Evolutionary conservation across 2,888 invertebrate species (phyloP), one percentile per base, ranked within the genome.

Genomic region (Bembecia ichneumoniformis): DNA sequence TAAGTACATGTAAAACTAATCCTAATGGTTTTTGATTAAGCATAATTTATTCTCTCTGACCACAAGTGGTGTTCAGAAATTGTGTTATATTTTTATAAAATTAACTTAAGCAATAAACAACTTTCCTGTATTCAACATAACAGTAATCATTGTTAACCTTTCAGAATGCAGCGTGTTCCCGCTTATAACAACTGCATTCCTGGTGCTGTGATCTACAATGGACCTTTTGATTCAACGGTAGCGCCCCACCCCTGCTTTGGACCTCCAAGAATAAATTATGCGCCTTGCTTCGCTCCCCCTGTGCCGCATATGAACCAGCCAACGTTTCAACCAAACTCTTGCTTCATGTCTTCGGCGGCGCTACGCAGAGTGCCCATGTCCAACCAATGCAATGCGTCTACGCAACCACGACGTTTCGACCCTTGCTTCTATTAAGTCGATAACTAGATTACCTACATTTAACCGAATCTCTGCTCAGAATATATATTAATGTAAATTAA

Each of bases 111-210:
- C n/a, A n/a, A n/a, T n/a, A n/a, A n/a, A n/a, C n/a, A n/a, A n/a
- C n/a, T n/a, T n/a, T n/a, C n/a, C n/a, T n/a, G n/a, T n/a, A n/a
- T n/a, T n/a, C n/a, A n/a, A n/a, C n/a, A n/a, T n/a, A n/a, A n/a
- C n/a, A n/a, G n/a, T n/a, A n/a, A n/a, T 10, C 51, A n/a, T n/a
- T n/a, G n/a, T n/a, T n/a, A n/a, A n/a, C n/a, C n/a, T 71, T 59
- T 11, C 62, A 83, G 81, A 65, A 82, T 83, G 82, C 78, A 82
- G 54, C 77, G 74, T 46, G 11, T 28, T 9, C 68, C 74, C 54
- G 63, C 59, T 43, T 68, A 62, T 60, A 70, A 73, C 53, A 58
- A 58, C 47, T 52, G 48, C 46, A 46, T 51, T 15, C 35, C 45
- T 34, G 51, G 53, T 35, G 53, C 46, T 16, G 46, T 51, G 47